A percentile compares a stretch with the other conserved stretches of the same genome.
Conservation (phyloP, 2,113 vertebrate genomes). For the Megaceryle torquata region DNA sequence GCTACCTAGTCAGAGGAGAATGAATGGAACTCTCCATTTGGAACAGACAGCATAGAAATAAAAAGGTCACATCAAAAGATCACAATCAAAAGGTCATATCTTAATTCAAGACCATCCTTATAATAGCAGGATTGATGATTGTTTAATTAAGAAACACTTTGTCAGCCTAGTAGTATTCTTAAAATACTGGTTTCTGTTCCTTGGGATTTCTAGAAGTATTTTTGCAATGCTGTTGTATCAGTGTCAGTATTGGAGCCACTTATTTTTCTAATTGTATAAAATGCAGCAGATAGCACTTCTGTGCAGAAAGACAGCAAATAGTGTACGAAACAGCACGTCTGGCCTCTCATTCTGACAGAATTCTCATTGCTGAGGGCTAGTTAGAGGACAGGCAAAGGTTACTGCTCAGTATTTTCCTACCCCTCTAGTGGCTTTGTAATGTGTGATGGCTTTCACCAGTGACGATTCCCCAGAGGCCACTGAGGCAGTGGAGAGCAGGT, state of each 20-base stretch:
- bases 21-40: not conserved
- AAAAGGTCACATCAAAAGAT: not conserved
- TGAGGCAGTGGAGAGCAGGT: not conserved
- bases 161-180: not conserved
- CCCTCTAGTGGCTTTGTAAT: not conserved
- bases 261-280: not conserved
- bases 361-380: not conserved
- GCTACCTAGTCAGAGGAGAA: not conserved
- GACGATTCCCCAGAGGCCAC: not conserved
- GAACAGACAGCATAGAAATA: not conserved
- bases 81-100: no score
- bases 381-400: not conserved
- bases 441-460: not conserved
- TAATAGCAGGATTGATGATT: not conserved
- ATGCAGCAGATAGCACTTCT: not conserved
- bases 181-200: not conserved
- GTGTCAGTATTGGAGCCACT: not conserved
- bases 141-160: not conserved
- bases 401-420: not conserved
- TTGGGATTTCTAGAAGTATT: not conserved
- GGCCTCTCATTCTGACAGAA: not conserved
- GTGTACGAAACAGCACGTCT: not conserved
- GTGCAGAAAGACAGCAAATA: not conserved
- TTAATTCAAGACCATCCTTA: not conserved
- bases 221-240: not conserved